Evolutionary conservation across 2,888 invertebrate genomes (phyloP).

Genomic region (Lissonota sp.): DNA sequence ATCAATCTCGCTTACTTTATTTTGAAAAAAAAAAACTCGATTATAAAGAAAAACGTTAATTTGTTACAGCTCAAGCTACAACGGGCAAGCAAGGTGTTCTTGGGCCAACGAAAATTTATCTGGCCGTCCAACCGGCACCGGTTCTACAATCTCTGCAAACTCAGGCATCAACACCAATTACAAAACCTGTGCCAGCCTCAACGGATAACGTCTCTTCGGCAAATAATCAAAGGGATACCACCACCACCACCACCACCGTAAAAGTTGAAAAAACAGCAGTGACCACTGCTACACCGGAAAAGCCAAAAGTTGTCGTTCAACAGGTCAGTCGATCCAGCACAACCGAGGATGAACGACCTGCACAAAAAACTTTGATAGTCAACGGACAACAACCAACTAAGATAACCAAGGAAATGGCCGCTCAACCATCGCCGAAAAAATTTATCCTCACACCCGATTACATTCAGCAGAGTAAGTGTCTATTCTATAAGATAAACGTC

Average conservation of each 20-base stretch:
- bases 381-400: constrained; percentile 82
- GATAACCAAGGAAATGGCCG: constrained; percentile 75
- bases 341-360: constrained; percentile 73
- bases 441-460: constrained; percentile 96
- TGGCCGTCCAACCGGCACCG: constrained; percentile 92
- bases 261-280: constrained; percentile 64
- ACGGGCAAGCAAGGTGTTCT: constrained; percentile 94
- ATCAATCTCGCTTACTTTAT: constrained; percentile 8
- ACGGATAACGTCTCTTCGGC: constrained; percentile 30
- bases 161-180: constrained; percentile 58
- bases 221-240: constrained; percentile 69
- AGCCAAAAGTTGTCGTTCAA: constrained; percentile 81
- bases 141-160: constrained; percentile 65
- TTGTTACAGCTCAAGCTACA: constrained; percentile 90
- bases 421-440: constrained; percentile 85
- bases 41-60: constrained; percentile 21
- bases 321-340: constrained; percentile 77
- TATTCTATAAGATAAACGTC: not conserved
- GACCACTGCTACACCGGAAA: constrained; percentile 76
- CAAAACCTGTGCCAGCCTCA: constrained; percentile 69
- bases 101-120: constrained; percentile 93
- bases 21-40: not conserved
- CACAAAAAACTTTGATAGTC: constrained; percentile 75
- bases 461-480: constrained; percentile 94
- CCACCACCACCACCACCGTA: constrained; percentile 79